phyloP scores from a whole-genome alignment of 2,113 vertebrate species.

The Aphyosemion australe region DNA sequence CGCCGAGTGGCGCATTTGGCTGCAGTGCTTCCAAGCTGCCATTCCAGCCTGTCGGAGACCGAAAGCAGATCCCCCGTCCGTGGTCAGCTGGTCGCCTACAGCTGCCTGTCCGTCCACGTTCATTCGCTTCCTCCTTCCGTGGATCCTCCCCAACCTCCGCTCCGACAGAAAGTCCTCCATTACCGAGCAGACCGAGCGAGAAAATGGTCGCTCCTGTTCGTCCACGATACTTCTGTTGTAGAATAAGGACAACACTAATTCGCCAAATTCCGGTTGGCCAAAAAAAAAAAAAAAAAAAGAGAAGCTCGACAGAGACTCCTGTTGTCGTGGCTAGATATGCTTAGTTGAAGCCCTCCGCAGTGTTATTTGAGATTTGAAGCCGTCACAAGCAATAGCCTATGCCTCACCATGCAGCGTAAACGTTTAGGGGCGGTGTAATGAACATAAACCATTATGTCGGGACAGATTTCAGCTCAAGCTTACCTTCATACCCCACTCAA shows the following conservation, averaged over 20 bases:
- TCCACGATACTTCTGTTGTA: slow-evolving; percentile 43
- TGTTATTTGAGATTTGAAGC: slow-evolving; percentile 86
- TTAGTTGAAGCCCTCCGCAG: slow-evolving; percentile 72
- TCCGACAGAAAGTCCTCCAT: slow-evolving; percentile 75
- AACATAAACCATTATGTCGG: slow-evolving; percentile 80
- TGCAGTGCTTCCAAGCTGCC: slow-evolving; percentile 76
- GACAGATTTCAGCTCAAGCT: slow-evolving; percentile 61
- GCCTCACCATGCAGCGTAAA: slow-evolving; percentile 83
- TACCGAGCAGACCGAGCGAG: slow-evolving; percentile 49
- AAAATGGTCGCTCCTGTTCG: slow-evolving; percentile 68
- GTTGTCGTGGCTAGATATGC: slow-evolving; percentile 61
- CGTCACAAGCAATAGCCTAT: slow-evolving; percentile 81
- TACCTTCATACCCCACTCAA: slow-evolving; percentile 8
- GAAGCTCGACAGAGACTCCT: slow-evolving; percentile 48
- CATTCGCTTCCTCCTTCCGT: slow-evolving; percentile 80
- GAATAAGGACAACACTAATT: slow-evolving; percentile 43
- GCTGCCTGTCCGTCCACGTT: slow-evolving; percentile 78
- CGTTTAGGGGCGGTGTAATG: slow-evolving; percentile 86
- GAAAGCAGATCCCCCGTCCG: slow-evolving; percentile 81
- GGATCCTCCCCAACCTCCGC: slow-evolving; percentile 77
- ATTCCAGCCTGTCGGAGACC: slow-evolving; percentile 77
- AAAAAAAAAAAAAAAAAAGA: slow-evolving; percentile 17
- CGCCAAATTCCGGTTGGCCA: slow-evolving; percentile 52
- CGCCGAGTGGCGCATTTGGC: slow-evolving; percentile 79
- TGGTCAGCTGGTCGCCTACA: slow-evolving; percentile 85